Conservation (phyloP, 2,888 invertebrate species). For the Pyrochroa serraticornis region DNA sequence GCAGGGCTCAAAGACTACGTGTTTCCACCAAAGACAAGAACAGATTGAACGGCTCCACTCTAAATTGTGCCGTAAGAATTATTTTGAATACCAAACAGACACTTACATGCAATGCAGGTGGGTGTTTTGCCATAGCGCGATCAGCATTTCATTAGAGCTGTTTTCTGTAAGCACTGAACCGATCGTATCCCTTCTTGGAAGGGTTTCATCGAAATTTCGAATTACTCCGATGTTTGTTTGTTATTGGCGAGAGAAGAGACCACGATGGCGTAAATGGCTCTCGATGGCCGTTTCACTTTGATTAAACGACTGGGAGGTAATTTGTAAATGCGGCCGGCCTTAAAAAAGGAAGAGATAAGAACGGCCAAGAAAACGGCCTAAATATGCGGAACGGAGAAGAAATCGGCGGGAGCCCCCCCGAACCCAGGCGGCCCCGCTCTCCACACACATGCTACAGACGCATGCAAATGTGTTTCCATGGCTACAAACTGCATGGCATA, state of each 20-base stretch:
- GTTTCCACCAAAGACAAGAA: too few relatives aligned
- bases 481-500: conserved; percentile 53
- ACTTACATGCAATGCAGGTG: conserved; percentile 37
- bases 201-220: background rate
- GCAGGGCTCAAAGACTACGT: too few relatives aligned
- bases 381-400: conserved; percentile 46
- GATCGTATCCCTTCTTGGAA: conserved; percentile 6
- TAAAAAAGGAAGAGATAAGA: conserved; percentile 1
- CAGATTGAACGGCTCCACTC: too few relatives aligned
- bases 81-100: conserved; percentile 38
- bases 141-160: conserved; percentile 39
- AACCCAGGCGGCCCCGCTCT: conserved; percentile 28
- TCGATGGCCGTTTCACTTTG: conserved; percentile 6
- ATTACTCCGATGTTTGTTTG: background rate
- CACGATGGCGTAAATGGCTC: conserved; percentile 1
- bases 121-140: conserved; percentile 38
- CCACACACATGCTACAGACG: conserved; percentile 44
- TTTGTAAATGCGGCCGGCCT: conserved; percentile 8
- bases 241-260: background rate
- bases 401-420: conserved; percentile 41
- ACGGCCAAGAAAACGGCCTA: conserved; percentile 22
- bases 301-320: conserved; percentile 10
- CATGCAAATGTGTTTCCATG: conserved; percentile 55
- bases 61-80: conserved; percentile 14
- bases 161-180: background rate